Evolutionary conservation across 2,113 vertebrate species (phyloP), one percentile per base, ranked within the genome.

Genomic region (Paramisgurnus dabryanus): DNA sequence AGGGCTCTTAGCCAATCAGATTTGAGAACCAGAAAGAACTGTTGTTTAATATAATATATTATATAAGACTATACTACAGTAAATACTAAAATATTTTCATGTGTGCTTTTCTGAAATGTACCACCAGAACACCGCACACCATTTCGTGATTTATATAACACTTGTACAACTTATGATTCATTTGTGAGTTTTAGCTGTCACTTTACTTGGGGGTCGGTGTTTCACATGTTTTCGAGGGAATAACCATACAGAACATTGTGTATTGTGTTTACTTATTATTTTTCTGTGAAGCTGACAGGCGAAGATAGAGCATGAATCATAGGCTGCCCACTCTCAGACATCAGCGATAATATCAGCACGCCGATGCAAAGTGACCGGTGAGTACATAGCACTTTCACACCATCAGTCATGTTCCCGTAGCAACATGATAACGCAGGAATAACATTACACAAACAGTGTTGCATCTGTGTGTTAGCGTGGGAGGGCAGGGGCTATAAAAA

Each of bases 381-480:
- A 86, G 79, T 80, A 78, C 86, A 80, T 79, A 82, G 74, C 84
- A 81, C 84, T 84, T 83, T 80, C 83, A 81, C 79, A 74, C 79
- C 83, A 72, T 83, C 70, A 47, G 69, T 79, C 86, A 84, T 61
- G 80, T 87, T 81, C 70, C 82, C 75, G 67, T 85, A 75, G 86
- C 78, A 85, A 85, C 86, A 47, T 76, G 84, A 87, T 87, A 85
- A 87, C 58, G 70, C 73, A 70, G 70, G 66, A 80, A 83, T 82
- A 85, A 85, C 74, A 83, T 84, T 79, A 79, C 82, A 83, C 83
- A 84, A 84, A 85, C 84, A 85, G 75, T 68, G 74, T 68, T 70
- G 69, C 69, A 82, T 55, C 78, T 65, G 40, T 64, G 53, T 81
- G 15, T 80, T 70, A 45, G 63, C 13, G 68, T 64, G 66, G 80